A percentile compares a stretch with the other conserved stretches of the same genome.
phyloP scores from a whole-genome alignment of 2,888 invertebrate species.

The Dynastes maya region DNA sequence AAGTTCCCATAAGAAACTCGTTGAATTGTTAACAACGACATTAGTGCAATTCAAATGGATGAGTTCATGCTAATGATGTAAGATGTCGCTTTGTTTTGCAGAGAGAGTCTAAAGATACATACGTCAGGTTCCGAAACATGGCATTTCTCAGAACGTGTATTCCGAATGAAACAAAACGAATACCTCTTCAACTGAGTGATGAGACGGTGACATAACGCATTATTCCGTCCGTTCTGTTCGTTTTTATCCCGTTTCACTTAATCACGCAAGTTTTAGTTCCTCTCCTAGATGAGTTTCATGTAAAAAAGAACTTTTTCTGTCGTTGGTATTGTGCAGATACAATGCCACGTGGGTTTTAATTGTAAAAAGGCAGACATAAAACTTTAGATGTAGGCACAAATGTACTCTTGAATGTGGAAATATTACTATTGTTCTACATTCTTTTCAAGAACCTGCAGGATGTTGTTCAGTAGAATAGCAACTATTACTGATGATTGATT shows the following conservation, averaged over 20 bases:
- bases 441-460: too few species aligned
- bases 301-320: constrained; percentile 31
- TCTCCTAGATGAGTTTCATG: constrained; percentile 41
- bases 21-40: constrained; percentile 61
- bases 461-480: too few species aligned
- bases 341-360: constrained; percentile 43
- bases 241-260: constrained; percentile 46
- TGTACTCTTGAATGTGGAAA: background rate
- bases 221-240: constrained; percentile 24
- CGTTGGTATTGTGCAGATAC: constrained; percentile 18
- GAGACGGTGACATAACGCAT: constrained; percentile 46
- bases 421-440: too few species aligned
- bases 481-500: too few species aligned
- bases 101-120: constrained; percentile 11
- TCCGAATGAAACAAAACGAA: constrained; percentile 41
- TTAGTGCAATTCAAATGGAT: constrained; percentile 58
- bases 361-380: constrained; percentile 27
- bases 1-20: constrained; percentile 40
- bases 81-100: constrained; percentile 55
- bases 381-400: constrained; percentile 14
- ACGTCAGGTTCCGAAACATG: constrained; percentile 17
- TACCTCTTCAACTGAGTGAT: constrained; percentile 46
- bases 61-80: constrained; percentile 59
- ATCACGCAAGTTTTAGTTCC: constrained; percentile 48
- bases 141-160: constrained; percentile 35